Conservation (phyloP, 2,888 invertebrate species). For the Drosophila meridionalis region DNA sequence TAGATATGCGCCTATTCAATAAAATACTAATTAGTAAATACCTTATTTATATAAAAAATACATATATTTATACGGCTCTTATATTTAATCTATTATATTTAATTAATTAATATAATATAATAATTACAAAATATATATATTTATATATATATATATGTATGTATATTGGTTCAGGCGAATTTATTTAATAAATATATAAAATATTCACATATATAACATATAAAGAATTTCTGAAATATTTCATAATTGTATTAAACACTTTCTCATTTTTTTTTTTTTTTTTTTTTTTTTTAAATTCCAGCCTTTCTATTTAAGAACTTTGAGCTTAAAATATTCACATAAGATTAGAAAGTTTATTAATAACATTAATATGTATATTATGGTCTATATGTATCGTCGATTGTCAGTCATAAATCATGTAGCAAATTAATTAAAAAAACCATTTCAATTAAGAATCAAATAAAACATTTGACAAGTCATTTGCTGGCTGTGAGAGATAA, state of each 20-base stretch:
- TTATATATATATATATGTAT: background rate
- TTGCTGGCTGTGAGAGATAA: slow-evolving; percentile 39
- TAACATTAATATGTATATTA: background rate
- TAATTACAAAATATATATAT: background rate
- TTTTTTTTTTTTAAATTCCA: background rate
- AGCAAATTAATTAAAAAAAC: slow-evolving; percentile 72
- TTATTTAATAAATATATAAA: background rate
- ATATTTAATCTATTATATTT: too few species aligned
- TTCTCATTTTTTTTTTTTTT: background rate
- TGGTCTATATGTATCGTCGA: background rate
- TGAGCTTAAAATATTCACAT: slow-evolving; percentile 7
- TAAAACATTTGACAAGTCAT: slow-evolving; percentile 45
- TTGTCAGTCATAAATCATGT: slow-evolving; percentile 46
- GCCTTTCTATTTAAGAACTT: background rate
- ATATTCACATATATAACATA: background rate
- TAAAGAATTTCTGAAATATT: background rate
- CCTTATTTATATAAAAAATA: background rate
- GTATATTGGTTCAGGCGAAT: background rate
- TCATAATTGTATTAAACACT: background rate
- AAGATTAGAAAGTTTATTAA: slow-evolving; percentile 7
- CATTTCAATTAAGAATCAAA: slow-evolving; percentile 57
- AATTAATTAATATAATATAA: background rate
- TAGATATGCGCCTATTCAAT: background rate
- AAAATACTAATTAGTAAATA: background rate
- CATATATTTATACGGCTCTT: background rate